Evolutionary conservation across 2,797 vertebrate species (phyloP).

Genomic region (Rhynchotus rufescens): DNA sequence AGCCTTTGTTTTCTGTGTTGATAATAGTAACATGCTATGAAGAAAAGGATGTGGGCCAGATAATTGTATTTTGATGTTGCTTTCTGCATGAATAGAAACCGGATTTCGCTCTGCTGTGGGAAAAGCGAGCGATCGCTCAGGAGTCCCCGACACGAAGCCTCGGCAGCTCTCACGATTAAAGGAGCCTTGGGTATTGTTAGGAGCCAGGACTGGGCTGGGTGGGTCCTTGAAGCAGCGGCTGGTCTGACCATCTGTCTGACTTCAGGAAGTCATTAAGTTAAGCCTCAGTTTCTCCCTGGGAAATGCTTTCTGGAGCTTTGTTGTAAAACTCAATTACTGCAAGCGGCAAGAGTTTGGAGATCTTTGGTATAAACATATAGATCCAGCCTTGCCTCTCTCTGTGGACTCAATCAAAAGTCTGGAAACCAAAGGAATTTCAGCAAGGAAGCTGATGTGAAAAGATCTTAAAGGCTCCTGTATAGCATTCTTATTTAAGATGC

Average conservation of each 20-base stretch:
- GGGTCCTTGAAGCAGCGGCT: conserved; percentile 58
- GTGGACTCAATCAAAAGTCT: conserved; percentile 45
- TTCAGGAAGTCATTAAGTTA: conserved; percentile 68
- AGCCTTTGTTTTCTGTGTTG: not conserved
- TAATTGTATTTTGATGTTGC: conserved; percentile 24
- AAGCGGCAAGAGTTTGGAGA: conserved; percentile 6
- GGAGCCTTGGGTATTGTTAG: conserved; percentile 57
- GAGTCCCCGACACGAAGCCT: conserved; percentile 35
- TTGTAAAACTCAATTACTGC: conserved; percentile 58
- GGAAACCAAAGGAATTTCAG: not conserved
- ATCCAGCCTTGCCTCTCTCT: conserved; percentile 43
- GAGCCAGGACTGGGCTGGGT: conserved; percentile 51
- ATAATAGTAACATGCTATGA: conserved; percentile 3
- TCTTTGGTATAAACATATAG: conserved; percentile 40
- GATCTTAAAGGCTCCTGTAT: conserved; percentile 16
- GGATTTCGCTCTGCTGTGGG: conserved; percentile 54
- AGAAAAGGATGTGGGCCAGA: conserved; percentile 52
- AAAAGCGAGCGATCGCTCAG: conserved; percentile 32
- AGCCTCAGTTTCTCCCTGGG: conserved; percentile 67
- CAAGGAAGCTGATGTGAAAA: not conserved
- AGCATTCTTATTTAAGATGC: not conserved
- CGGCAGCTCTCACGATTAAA: conserved; percentile 26
- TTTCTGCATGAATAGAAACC: conserved; percentile 54
- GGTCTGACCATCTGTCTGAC: conserved; percentile 57
- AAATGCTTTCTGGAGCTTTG: conserved; percentile 66